Base-by-base conservation (phyloP, 2,888 invertebrate genomes). In the Eupeodes latifasciatus region DNA sequence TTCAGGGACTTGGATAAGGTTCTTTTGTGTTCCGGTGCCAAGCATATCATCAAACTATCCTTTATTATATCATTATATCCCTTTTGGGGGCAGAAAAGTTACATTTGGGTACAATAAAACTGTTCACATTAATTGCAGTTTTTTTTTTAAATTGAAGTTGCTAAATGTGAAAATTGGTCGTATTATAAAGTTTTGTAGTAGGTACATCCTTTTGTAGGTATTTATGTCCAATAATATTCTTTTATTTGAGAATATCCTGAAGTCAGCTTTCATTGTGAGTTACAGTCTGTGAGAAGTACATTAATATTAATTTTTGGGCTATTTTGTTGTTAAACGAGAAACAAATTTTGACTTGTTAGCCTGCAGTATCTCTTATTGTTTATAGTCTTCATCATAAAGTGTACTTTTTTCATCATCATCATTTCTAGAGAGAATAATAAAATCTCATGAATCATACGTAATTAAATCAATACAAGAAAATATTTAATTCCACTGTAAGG, bases 81-180 rank as follows among this genome's bases (percentile, higher is more conserved):
- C 9, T 40, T 5, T 64, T 47, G 5, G 64, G 64, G 64, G 44
- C 0, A 5, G 64, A 59, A 34, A 55, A 55, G 53, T 69, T 79
- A 67, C 74, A 84, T 61, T 67, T 69, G 2, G 74, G 74, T 79
- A 75, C 55, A 19, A 64, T 75, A 84, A 84, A 80, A 79, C 27
- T 75, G 79, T 66, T 67, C 79, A 75, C 84, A 84, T 84, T 79
- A 84, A 84, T 84, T 84, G 84, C 84, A 79, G 67, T 79, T 75
- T 69, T 27, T 79, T 75, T 69, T 27, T 10, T 51, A 47, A 79
- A 79, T 79, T 83, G 74, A 74, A 78, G 79, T 74, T 51, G 2
- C 14, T 74, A 64, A 57, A 10, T 36, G 19, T 44, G 36, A 36
- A 36, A 67, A 55, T 5, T n/a, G n/a, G 3, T 19, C 2, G 12